phyloP scores from a whole-genome alignment of 2,888 invertebrate genomes.

The Volucella zonaria region DNA sequence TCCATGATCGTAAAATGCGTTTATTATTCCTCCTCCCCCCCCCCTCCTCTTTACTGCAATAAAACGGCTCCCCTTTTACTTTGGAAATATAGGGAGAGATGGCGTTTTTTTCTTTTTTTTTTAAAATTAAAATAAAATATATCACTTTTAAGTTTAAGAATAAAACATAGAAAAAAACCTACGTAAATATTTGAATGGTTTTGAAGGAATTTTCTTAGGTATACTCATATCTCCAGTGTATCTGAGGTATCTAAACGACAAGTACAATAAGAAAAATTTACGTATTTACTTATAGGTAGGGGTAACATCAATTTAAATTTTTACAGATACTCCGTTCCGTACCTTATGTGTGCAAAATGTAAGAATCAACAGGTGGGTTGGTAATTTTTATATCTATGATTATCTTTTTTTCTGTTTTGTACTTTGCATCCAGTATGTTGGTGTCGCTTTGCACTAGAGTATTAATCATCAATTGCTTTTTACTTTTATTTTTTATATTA shows the following conservation, averaged over 20 bases:
- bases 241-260: conserved; percentile 38
- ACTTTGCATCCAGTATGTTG: conserved; percentile 66
- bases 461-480: conserved; percentile 66
- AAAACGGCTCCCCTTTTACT: neutral
- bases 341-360: conserved; percentile 64
- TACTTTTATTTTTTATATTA: conserved; percentile 3
- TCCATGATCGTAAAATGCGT: conserved; percentile 24
- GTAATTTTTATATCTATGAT: conserved; percentile 48
- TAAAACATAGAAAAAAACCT: neutral
- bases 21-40: neutral
- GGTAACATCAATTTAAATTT: conserved; percentile 30
- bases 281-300: conserved; percentile 6
- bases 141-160: neutral
- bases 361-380: conserved; percentile 72
- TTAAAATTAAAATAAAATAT: neutral
- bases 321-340: conserved; percentile 30
- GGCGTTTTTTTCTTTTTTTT: neutral
- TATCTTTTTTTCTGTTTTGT: conserved; percentile 25
- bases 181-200: neutral
- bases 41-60: neutral
- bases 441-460: conserved; percentile 67
- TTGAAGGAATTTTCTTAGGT: conserved; percentile 34
- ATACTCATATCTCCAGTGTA: neutral
- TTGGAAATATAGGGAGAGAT: neutral
- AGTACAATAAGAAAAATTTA: conserved; percentile 34